Percentiles rank a stretch among this genome's conserved stretches.
Evolutionary conservation across 2,888 invertebrate genomes (phyloP).

Genomic region (Blera fallax): DNA sequence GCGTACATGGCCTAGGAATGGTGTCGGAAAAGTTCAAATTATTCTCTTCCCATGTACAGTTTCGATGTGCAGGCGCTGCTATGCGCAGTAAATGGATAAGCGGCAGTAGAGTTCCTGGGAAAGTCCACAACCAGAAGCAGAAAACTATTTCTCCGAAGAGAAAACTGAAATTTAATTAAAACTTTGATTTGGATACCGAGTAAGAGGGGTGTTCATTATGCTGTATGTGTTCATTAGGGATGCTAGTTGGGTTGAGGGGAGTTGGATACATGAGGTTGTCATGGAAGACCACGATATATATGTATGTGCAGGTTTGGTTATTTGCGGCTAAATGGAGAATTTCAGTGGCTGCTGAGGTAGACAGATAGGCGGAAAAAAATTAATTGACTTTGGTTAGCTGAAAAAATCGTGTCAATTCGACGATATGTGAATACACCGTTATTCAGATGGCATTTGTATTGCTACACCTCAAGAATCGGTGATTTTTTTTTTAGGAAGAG

Average conservation of each 20-base stretch:
- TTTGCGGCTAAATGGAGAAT: neutral
- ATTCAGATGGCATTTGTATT: neutral
- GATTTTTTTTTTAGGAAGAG: no score
- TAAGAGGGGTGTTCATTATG: neutral
- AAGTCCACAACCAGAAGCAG: slow-evolving; percentile 17
- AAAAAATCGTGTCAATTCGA: neutral
- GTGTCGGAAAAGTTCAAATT: slow-evolving; percentile 26
- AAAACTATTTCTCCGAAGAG: slow-evolving; percentile 24
- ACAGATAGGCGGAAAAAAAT: neutral
- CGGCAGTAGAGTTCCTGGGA: neutral
- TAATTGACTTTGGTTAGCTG: neutral
- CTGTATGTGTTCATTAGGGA: neutral
- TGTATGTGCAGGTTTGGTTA: no score
- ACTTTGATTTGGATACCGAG: slow-evolving; percentile 27
- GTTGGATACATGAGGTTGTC: neutral
- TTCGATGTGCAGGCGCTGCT: neutral
- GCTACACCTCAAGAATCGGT: no score
- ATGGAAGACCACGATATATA: neutral
- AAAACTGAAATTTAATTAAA: slow-evolving; percentile 58
- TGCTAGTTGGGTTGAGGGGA: neutral
- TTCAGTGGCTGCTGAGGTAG: neutral
- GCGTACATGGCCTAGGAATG: neutral
- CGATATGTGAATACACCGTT: neutral
- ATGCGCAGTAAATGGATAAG: neutral
- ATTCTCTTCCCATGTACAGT: neutral